phyloP scores from a whole-genome alignment of 2,888 invertebrate genomes.

The Cephus rjabovi region DNA sequence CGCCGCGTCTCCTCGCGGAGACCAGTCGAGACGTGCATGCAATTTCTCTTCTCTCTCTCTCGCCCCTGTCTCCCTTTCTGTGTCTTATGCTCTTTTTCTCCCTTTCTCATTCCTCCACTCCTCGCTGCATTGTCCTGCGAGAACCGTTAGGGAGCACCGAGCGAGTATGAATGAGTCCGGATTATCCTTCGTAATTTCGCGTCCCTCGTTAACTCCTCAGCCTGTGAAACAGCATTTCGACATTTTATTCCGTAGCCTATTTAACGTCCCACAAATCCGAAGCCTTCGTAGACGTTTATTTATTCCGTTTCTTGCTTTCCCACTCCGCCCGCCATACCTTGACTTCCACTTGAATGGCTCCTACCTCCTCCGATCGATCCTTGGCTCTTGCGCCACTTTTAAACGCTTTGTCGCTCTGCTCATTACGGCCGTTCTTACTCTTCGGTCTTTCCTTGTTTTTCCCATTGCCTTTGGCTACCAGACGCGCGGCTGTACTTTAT shows the following conservation, averaged over 20 bases:
- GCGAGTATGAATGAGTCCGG: not conserved
- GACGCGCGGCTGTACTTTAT: not conserved
- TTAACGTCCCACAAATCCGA: not conserved
- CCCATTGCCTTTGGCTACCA: not conserved
- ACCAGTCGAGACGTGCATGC: constrained; percentile 2
- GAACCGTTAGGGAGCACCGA: not conserved
- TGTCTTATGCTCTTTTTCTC: constrained; percentile 8
- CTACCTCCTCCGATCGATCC: not conserved
- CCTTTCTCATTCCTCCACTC: constrained; percentile 5
- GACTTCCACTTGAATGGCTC: not conserved
- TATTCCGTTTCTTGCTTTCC: not conserved
- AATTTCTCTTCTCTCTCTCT: not conserved
- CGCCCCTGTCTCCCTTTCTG: not conserved
- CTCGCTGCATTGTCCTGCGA: not conserved
- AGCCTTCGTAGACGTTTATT: not conserved
- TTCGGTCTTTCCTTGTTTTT: not conserved
- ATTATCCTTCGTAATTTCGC: not conserved
- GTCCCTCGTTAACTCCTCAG: not conserved
- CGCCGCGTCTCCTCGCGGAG: constrained; percentile 23
- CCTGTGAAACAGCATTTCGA: not conserved
- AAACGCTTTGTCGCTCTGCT: not conserved
- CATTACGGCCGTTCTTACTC: not conserved
- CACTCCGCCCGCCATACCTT: not conserved
- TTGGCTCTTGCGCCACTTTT: not conserved
- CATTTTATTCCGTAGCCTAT: not conserved